Conservation (phyloP, 2,797 vertebrate species). For the Lagorchestes hirsutus region DNA sequence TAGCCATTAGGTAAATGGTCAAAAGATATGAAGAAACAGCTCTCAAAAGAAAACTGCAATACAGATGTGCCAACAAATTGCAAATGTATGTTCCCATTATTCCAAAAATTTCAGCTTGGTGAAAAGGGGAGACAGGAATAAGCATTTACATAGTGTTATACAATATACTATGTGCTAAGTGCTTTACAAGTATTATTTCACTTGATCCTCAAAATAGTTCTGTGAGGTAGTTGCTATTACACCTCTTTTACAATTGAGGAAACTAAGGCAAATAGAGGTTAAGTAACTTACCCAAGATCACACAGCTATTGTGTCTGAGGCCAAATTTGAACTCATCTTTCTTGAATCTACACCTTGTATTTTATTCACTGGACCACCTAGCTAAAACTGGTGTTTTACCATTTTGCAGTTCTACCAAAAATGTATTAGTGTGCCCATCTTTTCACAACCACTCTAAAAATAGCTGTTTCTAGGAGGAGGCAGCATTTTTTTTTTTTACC, state of each 20-base stretch:
- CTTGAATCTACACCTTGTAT: background rate
- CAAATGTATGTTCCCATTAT: background rate
- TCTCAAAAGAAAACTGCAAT: background rate
- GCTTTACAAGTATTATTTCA: background rate
- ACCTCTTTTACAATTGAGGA: background rate
- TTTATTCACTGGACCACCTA: background rate
- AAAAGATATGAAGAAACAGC: background rate
- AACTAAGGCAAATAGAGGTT: background rate
- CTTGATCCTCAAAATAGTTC: background rate
- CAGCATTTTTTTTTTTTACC: background rate
- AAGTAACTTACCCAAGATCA: background rate
- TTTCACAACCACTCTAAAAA: background rate
- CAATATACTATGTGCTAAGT: background rate
- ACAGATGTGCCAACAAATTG: background rate
- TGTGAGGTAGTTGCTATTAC: background rate
- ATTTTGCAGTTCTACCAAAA: background rate
- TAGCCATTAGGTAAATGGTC: background rate
- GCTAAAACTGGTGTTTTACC: background rate
- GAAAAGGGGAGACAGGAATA: background rate
- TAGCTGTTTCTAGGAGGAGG: background rate
- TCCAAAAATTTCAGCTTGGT: background rate
- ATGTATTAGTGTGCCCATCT: background rate
- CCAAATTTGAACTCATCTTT: background rate
- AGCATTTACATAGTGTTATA: background rate
- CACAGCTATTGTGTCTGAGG: background rate